Evolutionary conservation across 2,113 vertebrate species (phyloP), one percentile per base, ranked within the genome.

Genomic region (Myotis brandtii): DNA sequence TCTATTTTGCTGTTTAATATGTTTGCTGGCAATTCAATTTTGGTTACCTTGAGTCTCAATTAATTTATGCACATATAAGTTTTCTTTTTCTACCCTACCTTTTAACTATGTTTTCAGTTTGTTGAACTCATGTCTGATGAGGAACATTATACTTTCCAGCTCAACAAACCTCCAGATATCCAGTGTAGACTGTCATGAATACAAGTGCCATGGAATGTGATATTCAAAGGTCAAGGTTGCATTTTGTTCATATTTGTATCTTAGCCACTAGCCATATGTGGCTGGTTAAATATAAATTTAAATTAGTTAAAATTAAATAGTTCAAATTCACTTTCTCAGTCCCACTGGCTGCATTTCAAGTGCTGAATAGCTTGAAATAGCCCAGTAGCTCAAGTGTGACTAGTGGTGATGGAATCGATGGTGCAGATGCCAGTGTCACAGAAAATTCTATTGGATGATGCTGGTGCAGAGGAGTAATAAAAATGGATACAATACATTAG

Each of bases 301-400:
- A 70, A 34, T 91, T 76, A 16, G 92, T 89, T 87, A 43, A 87
- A 92, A 82, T 72, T 75, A 37, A 87, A 46, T 16, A 30, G 17
- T 37, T 56, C 73, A 72, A 37, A 46, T 77, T 72, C 46, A 66
- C 14, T 70, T 88, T 40, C 37, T 88, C 37, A 13, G 13, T 70
- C 23, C 18, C 0, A 25, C 14, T 75, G 90, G 46, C n/a, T 21
- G 2, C 46, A 84, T 88, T 81, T 88, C 50, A 84, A 76, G 5
- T 89, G 9, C 6, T 77, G 21, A 85, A 9, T 23, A 34, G 23
- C 30, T 92, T 80, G 18, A 91, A 85, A 89, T 69, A 50, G 6
- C 72, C 81, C 43, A 56, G 0, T 16, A 79, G 16, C 50, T 50
- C 34, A 48, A 23, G 5, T 20, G 43, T 50, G 30, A 9, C 7